Conservation (phyloP, 2,797 vertebrate species). For the Chloroceryle inda region DNA sequence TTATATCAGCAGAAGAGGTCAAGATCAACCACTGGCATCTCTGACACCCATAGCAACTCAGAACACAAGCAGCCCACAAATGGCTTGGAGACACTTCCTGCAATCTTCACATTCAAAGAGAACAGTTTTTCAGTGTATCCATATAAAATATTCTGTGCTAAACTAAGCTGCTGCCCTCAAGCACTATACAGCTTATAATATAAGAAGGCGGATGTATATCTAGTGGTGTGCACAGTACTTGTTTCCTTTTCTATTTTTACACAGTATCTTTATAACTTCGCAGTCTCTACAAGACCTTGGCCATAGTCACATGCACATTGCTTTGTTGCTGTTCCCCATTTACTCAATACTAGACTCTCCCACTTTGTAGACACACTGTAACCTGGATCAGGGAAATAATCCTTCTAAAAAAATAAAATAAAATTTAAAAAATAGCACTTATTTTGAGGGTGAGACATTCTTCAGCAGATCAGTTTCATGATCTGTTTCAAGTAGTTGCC, state of each 20-base stretch:
- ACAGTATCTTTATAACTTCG: not conserved
- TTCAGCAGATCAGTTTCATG: not conserved
- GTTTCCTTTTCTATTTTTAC: not conserved
- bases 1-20: not conserved
- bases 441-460: not conserved
- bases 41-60: not conserved
- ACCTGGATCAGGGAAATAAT: not conserved
- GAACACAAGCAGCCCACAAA: not conserved
- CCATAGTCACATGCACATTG: not conserved
- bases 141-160: not conserved
- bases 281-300: not conserved
- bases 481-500: not conserved
- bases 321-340: not conserved
- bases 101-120: not conserved
- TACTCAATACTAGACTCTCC: not conserved
- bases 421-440: not conserved
- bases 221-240: accelerated
- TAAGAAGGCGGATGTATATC: not conserved
- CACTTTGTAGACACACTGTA: not conserved
- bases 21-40: not conserved
- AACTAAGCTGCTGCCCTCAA: not conserved
- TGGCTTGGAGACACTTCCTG: not conserved
- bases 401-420: not conserved
- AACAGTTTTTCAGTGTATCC: not conserved
- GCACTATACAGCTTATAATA: not conserved